A percentile compares a stretch with the other conserved stretches of the same genome.
Conservation (phyloP, 2,888 invertebrate species). For the Punctoribates punctum region DNA sequence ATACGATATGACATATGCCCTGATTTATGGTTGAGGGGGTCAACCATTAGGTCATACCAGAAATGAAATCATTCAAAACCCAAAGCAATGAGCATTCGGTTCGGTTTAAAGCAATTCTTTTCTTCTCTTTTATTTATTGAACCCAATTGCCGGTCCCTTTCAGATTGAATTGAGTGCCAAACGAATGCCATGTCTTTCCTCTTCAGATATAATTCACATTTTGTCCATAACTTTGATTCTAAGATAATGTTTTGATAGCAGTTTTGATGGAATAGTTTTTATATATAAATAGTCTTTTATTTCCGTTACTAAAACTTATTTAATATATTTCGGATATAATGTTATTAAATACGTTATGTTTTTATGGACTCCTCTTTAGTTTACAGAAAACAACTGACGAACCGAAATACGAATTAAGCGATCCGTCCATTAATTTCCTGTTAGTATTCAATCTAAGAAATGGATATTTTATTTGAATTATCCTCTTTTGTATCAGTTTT, state of each 20-base stretch:
- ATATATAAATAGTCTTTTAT: neutral
- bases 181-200: neutral
- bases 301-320: too few relatives aligned
- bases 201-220: neutral
- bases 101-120: neutral
- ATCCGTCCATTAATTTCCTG: too few relatives aligned
- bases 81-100: neutral
- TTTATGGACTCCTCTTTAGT: too few relatives aligned
- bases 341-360: too few relatives aligned
- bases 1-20: constrained; percentile 16
- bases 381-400: too few relatives aligned
- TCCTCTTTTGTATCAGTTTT: too few relatives aligned
- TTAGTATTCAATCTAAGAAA: too few relatives aligned
- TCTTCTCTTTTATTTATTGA: neutral
- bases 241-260: neutral
- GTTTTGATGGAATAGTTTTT: neutral
- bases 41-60: constrained; percentile 16
- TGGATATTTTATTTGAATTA: too few relatives aligned
- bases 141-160: neutral
- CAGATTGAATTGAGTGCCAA: neutral
- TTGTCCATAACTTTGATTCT: neutral
- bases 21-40: constrained; percentile 16
- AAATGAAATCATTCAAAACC: constrained; percentile 10
- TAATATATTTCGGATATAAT: too few relatives aligned
- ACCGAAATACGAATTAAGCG: too few relatives aligned